A percentile compares a stretch with the other conserved stretches of the same genome.
phyloP scores from a whole-genome alignment of 2,888 invertebrate species.

The Tortricodes alternella region DNA sequence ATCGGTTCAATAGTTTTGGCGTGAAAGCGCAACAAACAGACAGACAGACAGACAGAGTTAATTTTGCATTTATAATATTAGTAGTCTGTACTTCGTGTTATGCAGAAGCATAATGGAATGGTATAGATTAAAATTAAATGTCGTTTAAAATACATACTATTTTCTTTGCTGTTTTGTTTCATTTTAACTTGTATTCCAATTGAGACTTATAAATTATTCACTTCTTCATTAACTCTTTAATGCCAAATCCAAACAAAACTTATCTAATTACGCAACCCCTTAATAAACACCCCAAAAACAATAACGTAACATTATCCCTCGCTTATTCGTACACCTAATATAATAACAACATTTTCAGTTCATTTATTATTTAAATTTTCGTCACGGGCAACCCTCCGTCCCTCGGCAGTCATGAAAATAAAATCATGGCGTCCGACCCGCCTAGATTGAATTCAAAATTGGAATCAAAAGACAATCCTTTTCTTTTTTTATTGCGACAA shows the following conservation, averaged over 20 bases:
- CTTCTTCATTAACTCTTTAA: slow-evolving; percentile 1
- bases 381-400: slow-evolving; percentile 55
- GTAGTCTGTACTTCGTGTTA: too few species aligned
- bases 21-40: too few species aligned
- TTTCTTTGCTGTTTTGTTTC: neutral
- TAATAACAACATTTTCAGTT: slow-evolving; percentile 56
- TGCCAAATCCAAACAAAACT: slow-evolving; percentile 9
- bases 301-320: slow-evolving; percentile 50
- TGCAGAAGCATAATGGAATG: too few species aligned
- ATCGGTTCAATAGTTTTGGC: too few species aligned
- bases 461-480: slow-evolving; percentile 79
- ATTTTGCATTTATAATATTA: too few species aligned
- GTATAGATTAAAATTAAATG: too few species aligned
- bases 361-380: slow-evolving; percentile 70
- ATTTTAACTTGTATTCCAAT: neutral
- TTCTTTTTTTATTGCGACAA: slow-evolving; percentile 70
- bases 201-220: neutral
- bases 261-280: slow-evolving; percentile 18
- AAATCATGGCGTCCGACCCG: slow-evolving; percentile 77
- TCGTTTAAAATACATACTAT: too few species aligned
- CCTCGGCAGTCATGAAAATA: slow-evolving; percentile 79
- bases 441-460: slow-evolving; percentile 80
- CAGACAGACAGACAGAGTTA: too few species aligned
- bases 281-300: slow-evolving; percentile 34
- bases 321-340: slow-evolving; percentile 48